Evolutionary conservation across 1,140 invertebrate genomes (phyloP).

Genomic region (Planococcus citri): DNA sequence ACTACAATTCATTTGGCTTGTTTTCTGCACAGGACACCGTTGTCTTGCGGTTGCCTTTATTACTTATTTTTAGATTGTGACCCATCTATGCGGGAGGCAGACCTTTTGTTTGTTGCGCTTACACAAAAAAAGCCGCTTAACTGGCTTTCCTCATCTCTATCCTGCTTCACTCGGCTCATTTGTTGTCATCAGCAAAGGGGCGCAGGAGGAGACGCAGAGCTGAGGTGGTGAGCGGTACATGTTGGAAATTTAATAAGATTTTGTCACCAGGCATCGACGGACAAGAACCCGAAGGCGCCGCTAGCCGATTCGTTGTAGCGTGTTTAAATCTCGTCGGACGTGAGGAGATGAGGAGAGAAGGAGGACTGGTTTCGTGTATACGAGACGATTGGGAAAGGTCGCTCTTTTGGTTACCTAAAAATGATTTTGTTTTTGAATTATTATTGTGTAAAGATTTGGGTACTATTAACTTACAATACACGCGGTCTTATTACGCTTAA

Average conservation of each 20-base stretch:
- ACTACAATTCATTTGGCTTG: background rate
- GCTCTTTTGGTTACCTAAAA: no score
- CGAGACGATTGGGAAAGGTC: no score
- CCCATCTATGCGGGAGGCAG: background rate
- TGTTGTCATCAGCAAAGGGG: no score
- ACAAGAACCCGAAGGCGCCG: background rate
- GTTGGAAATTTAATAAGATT: background rate
- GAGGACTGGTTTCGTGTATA: no score
- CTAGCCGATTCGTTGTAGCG: background rate
- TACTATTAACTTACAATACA: no score
- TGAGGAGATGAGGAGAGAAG: no score
- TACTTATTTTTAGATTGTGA: constrained; percentile 4
- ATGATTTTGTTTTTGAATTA: background rate
- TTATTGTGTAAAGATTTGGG: no score
- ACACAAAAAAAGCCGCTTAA: background rate
- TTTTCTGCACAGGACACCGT: constrained; percentile 5
- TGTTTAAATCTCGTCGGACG: background rate
- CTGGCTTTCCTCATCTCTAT: background rate
- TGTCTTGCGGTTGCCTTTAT: constrained; percentile 6
- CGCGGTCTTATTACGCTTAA: background rate
- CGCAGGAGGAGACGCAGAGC: no score
- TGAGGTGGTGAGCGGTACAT: no score
- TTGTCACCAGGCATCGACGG: background rate
- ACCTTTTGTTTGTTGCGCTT: background rate
- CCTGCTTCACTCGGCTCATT: no score